These are phyloP conservation scores for Argyra leucocephala DNA, from an alignment of 2,888 invertebrate genomes.

Conservation along the genomic window DNA sequence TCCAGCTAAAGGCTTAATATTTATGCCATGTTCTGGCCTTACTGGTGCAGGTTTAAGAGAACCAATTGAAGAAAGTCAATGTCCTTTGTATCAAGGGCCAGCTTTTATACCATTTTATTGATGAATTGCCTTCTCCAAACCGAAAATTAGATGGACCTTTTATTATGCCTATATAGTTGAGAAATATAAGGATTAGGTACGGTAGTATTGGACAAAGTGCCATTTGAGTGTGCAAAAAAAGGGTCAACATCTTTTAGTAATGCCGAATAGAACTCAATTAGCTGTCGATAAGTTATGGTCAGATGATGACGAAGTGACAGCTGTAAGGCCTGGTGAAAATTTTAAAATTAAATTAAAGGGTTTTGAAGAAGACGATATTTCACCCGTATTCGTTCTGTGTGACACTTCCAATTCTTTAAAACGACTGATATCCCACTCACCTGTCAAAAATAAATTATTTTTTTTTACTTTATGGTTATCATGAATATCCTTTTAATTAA, in stretches of 20 bases:
- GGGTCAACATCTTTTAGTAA: conserved; percentile 82
- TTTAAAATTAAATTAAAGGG: conserved; percentile 98
- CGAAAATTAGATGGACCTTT: conserved; percentile 91
- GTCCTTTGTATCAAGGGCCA: conserved; percentile 85
- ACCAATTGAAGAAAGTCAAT: conserved; percentile 59
- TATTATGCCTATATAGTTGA: conserved; percentile 95
- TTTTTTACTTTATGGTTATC: too few species aligned
- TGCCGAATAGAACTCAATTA: conserved; percentile 96
- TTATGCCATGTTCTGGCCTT: conserved; percentile 96
- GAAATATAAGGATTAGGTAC: conserved; percentile 99
- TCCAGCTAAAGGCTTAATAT: conserved; percentile 91
- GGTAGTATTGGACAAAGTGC: conserved; percentile 97
- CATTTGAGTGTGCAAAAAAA: conserved; percentile 87
- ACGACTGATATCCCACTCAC: too few species aligned
- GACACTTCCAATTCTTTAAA: conserved; percentile 86
- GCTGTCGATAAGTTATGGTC: conserved; percentile 94
- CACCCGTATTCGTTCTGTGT: conserved; percentile 95
- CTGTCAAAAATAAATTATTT: too few species aligned
- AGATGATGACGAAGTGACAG: conserved; percentile 93
- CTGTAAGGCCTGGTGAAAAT: conserved; percentile 93
- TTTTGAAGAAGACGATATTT: conserved; percentile 97
- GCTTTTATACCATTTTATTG: conserved; percentile 96
- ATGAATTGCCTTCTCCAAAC: conserved; percentile 81
- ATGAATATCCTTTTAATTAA: too few species aligned
- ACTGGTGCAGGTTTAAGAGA: conserved; percentile 91